These are phyloP conservation scores for Eleutherodactylus coqui DNA, from an alignment of 2,797 vertebrate species.

Conservation along the genomic window DNA sequence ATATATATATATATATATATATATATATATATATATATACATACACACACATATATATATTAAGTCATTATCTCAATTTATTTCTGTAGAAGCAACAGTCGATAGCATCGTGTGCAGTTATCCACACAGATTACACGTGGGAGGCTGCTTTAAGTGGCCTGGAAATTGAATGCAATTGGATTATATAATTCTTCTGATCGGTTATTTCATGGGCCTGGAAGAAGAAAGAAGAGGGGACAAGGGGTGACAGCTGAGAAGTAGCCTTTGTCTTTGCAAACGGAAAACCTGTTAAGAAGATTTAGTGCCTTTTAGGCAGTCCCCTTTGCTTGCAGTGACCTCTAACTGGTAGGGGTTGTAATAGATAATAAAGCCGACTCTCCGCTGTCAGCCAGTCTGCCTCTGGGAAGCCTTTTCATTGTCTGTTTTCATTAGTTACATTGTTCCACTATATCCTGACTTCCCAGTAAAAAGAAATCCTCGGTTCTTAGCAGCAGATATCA, in stretches of 20 bases:
- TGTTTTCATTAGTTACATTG: conserved; percentile 69
- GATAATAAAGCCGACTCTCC: conserved; percentile 67
- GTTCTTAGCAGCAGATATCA: conserved; percentile 55
- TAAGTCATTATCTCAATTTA: conserved; percentile 10
- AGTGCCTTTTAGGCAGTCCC: conserved; percentile 66
- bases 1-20: conserved; percentile 13
- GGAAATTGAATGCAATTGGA: conserved; percentile 58
- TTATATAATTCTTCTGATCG: conserved; percentile 48
- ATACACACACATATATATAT: too few relatives aligned
- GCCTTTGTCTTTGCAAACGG: conserved; percentile 60
- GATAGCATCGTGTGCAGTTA: conserved; percentile 22
- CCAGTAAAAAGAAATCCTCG: conserved; percentile 52
- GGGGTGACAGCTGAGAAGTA: conserved; percentile 59
- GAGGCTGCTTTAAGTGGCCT: conserved; percentile 49
- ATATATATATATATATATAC: conserved; percentile 1
- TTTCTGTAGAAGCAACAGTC: conserved; percentile 21
- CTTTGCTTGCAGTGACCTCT: conserved; percentile 68
- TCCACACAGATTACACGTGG: conserved; percentile 24
- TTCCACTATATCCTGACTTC: conserved; percentile 65
- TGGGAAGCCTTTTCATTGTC: conserved; percentile 69
- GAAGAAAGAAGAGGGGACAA: conserved; percentile 42
- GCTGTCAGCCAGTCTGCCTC: conserved; percentile 65
- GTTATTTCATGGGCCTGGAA: conserved; percentile 45
- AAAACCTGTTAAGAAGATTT: conserved; percentile 65
- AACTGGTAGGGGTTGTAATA: conserved; percentile 69